Evolutionary conservation across 2,888 invertebrate genomes (phyloP), one percentile per base, ranked within the genome.

Genomic region (Standfussiana lucernea): DNA sequence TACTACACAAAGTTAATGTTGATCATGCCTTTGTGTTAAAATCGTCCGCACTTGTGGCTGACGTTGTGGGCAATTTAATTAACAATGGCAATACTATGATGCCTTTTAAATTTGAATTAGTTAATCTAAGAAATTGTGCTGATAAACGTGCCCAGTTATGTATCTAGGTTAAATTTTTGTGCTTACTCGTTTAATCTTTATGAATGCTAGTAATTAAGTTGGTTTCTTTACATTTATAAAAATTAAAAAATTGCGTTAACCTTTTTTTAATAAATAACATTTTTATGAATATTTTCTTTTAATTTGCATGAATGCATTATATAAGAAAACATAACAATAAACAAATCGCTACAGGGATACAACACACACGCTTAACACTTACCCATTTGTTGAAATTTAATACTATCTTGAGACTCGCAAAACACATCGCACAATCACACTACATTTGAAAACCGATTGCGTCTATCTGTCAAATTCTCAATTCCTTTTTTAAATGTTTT

Each of bases 11-110:
- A 77, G 72, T 87, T 2, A 79, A 81, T 65, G 81, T 85, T 2
- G 77, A 82, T 21, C 86, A 85, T 28, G 86, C 82, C 5, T 87
- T 87, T 71, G 84, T 84, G 13, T 80, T 87, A 24, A 85, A 56
- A 77, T 80, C 80, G 8, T 82, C 80, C 0, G 21, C 0, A 13
- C 53, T 67, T 15, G 84, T 87, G 3, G 82, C 67, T n/a, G 62
- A 83, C 35, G 21, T 72, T 68, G 70, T 85, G 15, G 42, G 69
- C 11, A 62, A 61, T 50, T 56, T 85, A 37, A 83, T 82, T 6
- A 71, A 67, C 10, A 62, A 77, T 15, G 61, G 83, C 11, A 82
- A 80, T 35, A 45, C 40, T 53, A n/a, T 64, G 35, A 32, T 28
- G 21, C 42, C 67, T 24, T 47, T 56, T 53, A 77, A 37, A 66